Conservation (phyloP, 2,113 vertebrate genomes). For the Circaetus cinerascens region DNA sequence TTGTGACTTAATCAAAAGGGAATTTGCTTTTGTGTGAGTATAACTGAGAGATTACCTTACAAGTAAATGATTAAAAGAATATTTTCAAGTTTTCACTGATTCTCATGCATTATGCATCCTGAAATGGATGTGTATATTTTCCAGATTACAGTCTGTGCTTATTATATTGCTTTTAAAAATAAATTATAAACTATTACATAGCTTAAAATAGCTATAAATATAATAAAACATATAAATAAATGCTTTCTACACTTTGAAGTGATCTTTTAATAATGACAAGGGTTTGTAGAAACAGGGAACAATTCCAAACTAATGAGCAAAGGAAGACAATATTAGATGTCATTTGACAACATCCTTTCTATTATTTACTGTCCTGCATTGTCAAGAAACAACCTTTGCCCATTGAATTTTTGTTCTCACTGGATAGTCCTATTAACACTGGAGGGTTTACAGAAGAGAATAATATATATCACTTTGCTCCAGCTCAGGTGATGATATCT, state of each 20-base stretch:
- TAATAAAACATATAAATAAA: neutral
- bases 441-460: neutral
- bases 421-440: neutral
- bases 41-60: neutral
- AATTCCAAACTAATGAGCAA: neutral
- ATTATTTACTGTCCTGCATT: neutral
- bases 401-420: neutral
- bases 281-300: neutral
- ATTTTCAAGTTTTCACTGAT: neutral
- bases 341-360: neutral
- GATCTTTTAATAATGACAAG: neutral
- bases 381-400: neutral
- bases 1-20: neutral
- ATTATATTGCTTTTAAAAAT: neutral
- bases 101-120: neutral
- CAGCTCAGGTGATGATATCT: neutral
- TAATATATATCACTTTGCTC: neutral
- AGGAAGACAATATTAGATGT: neutral
- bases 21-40: neutral
- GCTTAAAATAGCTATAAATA: neutral
- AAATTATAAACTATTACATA: neutral
- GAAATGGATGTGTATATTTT: neutral
- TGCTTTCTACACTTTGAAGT: neutral
- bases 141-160: neutral
- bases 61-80: neutral